Evolutionary conservation across 2,113 vertebrate species (phyloP).

Genomic region (Notechis scutatus): DNA sequence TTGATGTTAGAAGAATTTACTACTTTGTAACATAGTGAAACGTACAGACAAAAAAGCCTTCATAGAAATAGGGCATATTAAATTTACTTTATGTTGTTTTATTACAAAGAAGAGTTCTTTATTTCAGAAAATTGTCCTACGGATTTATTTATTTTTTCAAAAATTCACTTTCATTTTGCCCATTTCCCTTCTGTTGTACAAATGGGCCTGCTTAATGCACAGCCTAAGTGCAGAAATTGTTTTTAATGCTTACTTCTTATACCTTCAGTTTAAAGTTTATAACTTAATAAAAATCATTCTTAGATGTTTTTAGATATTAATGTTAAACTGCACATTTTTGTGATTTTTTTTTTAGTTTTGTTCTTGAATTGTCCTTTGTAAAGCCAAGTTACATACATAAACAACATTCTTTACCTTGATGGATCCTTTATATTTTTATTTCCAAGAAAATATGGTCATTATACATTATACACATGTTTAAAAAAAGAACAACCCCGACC

Average conservation of each 20-base stretch:
- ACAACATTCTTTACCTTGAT: background rate
- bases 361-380: background rate
- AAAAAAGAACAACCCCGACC: background rate
- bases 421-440: background rate
- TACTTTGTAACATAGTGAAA: background rate
- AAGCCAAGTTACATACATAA: background rate
- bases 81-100: background rate
- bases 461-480: background rate
- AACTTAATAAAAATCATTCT: background rate
- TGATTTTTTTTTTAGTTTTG: background rate
- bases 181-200: background rate
- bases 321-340: background rate
- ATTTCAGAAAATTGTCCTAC: background rate
- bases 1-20: background rate
- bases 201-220: background rate
- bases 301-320: background rate
- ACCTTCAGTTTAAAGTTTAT: background rate
- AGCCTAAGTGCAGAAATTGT: background rate
- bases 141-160: background rate
- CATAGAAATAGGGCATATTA: background rate
- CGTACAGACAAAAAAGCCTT: background rate
- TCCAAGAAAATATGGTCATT: background rate
- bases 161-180: background rate
- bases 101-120: background rate
- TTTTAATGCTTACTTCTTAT: background rate